These are phyloP conservation scores for Oreochromis grahami DNA, from an alignment of 2,797 vertebrate species.

Conservation along the genomic window DNA sequence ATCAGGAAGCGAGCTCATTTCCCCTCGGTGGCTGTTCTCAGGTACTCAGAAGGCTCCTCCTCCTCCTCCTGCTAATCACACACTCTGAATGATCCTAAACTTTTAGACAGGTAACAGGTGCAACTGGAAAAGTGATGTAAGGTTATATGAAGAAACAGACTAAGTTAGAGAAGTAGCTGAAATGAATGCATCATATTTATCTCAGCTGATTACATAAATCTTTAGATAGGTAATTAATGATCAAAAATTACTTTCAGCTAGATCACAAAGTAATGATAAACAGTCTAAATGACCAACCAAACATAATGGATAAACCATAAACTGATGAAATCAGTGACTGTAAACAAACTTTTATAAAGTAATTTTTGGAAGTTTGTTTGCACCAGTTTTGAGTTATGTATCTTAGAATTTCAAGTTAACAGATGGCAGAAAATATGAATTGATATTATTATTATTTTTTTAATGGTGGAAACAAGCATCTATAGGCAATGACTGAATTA, in stretches of 20 bases:
- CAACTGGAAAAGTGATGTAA: neutral
- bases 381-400: neutral
- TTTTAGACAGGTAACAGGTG: neutral
- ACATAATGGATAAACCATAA: neutral
- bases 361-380: neutral
- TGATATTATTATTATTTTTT: fast-evolving
- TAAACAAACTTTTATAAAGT: neutral
- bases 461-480: fast-evolving
- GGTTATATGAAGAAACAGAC: neutral
- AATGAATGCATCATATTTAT: neutral
- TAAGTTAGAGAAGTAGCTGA: neutral
- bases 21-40: neutral
- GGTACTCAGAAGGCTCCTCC: neutral
- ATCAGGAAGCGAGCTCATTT: constrained; percentile 28
- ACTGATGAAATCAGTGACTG: neutral
- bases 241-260: neutral
- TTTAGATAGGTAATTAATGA: neutral
- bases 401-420: neutral
- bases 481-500: neutral
- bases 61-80: neutral
- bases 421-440: fast-evolving
- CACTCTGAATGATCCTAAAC: neutral
- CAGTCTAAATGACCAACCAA: neutral
- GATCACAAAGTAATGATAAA: neutral
- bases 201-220: neutral